Evolutionary conservation across 2,888 invertebrate species (phyloP), one percentile per base, ranked within the genome.

Genomic region (Homarus gammarus): DNA sequence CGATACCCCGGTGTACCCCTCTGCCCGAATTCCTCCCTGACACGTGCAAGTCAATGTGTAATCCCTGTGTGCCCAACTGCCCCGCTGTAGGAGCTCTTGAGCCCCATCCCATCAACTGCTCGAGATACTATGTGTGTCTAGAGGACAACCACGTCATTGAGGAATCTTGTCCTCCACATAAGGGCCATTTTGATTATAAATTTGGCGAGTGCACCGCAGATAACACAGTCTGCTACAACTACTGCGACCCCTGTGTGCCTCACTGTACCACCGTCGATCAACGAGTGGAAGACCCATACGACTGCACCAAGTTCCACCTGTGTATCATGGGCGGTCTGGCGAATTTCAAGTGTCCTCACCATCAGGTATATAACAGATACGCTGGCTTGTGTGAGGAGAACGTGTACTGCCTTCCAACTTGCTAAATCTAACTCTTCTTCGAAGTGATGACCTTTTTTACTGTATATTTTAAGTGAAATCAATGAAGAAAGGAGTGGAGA

Each of bases 231-330:
- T 79, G 79, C 56, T 79, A 56, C 36, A 3, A 36, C 12, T 61
- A 56, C 79, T 79, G 79, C 56, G 79, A 79, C 49, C 18, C 36
- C 8, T 79, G 79, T 27, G 61, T 51, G 12, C 33, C 56, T 36
- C 56, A 79, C 33, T 79, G 79, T 6, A 56, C 56, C 36, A 31
- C 31, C 10, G 22, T 15, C n/a, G 61, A 36, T n/a, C 22, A 73
- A 38, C 79, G 79, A 3, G 79, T 79, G 6, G 56, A 56, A 49
- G 79, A 79, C 22, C 79, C 79, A 5, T 56, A 56, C 12, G 36
- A 51, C 78, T 78, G 78, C 18, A 22, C 15, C 56, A 78, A 78
- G 1, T 78, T 78, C 56, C 38, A 78, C 33, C 72, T 72, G 72
- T 72, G 72, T 36, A 36, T 12, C 10, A 12, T 36, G 33, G 36